These are phyloP conservation scores for Ceuthmochares aereus DNA, from an alignment of 2,113 vertebrate genomes.

Conservation along the genomic window DNA sequence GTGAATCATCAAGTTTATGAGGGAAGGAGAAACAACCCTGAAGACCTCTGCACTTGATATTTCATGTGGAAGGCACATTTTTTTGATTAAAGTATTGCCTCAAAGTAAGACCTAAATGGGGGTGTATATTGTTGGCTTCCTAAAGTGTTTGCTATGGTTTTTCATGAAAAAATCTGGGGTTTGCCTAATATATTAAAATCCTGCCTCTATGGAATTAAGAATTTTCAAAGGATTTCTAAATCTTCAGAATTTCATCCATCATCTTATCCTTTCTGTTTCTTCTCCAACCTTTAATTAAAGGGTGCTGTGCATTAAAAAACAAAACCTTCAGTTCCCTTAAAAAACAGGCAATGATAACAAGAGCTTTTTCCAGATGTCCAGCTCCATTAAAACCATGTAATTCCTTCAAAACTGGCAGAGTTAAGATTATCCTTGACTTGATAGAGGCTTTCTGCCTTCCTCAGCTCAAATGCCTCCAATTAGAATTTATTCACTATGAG, in stretches of 20 bases:
- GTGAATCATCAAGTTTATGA: not conserved
- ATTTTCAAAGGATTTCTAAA: not conserved
- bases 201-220: not conserved
- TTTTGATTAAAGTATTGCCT: not conserved
- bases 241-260: not conserved
- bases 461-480: not conserved
- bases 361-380: not conserved
- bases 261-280: not conserved
- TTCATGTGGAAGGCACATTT: not conserved
- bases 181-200: not conserved
- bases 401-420: not conserved
- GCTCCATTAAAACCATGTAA: not conserved
- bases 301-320: not conserved
- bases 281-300: not conserved
- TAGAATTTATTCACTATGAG: not conserved
- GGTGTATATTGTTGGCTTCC: not conserved
- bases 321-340: not conserved
- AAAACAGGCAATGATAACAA: not conserved
- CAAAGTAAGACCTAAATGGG: not conserved
- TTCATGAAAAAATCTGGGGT: fast-evolving
- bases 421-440: not conserved
- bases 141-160: not conserved
- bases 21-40: not conserved
- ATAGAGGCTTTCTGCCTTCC: not conserved
- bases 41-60: not conserved